Base-by-base conservation (phyloP, 1,140 invertebrate genomes). In the Euura lappo region DNA sequence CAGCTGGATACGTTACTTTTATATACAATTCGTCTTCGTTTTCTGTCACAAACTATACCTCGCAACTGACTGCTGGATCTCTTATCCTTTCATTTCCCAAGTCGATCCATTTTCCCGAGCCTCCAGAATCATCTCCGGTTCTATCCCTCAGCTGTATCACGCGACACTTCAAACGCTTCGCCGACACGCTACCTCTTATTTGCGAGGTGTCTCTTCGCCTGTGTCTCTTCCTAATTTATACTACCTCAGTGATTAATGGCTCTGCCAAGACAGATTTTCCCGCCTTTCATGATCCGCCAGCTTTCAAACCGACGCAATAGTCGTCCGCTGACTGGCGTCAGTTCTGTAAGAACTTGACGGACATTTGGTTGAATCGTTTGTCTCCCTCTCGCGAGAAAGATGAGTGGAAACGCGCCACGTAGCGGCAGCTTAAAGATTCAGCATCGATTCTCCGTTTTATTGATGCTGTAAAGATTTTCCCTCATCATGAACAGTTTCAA, bases 21-120 rank as follows among this genome's bases (percentile, higher is more conserved):
- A 3, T n/a, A 60, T n/a, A 60, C 51, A n/a, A 60, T 60, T 60
- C 13, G 51, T 60, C 51, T 60, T 60, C 51, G 51, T 60, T 60
- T 60, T 11, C 51, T 60, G 51, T 60, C 51, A 60, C 51, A 60
- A 60, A 60, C 51, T 60, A 60, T 60, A 28, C 28, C 28, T 28
- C 28, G 13, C 51, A 60, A 60, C 51, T n/a, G 51, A 60, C 51
- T n/a, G 51, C 13, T n/a, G 13, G 51, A 60, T n/a, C 10, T n/a
- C 51, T 60, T 60, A 60, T 60, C 51, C 51, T 60, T 60, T 60
- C 51, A 60, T 60, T 60, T 60, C 51, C 51, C 51, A 60, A 60
- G 51, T 60, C 51, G 51, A 60, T 60, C 51, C 13, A 60, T 60
- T 60, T 60, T 28, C 28, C 13, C 51, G 8, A 60, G 51, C 28